Conservation (phyloP, 2,113 vertebrate species). For the Phyllostomus hastatus region DNA sequence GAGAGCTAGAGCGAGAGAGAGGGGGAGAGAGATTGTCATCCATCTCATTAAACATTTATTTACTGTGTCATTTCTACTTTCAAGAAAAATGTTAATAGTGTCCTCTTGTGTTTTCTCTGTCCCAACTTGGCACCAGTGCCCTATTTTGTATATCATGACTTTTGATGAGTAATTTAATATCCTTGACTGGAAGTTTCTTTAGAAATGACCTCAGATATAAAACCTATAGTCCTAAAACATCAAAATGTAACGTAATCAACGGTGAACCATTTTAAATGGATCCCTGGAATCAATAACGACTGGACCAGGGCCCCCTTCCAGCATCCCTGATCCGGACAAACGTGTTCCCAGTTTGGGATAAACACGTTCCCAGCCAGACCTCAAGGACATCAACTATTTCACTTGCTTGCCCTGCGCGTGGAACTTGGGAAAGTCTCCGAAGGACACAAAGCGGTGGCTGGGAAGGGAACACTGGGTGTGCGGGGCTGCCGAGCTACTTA, state of each 20-base stretch:
- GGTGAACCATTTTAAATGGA: background rate
- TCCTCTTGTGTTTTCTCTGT: background rate
- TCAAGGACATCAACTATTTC: background rate
- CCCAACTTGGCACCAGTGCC: background rate
- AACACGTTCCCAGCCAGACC: background rate
- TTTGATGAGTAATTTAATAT: background rate
- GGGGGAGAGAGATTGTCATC: background rate
- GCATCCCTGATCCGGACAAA: fast-evolving
- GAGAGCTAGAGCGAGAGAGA: background rate
- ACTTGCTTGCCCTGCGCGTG: background rate
- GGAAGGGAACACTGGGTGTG: background rate
- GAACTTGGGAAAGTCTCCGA: constrained; percentile 16
- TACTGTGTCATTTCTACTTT: background rate
- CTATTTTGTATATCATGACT: background rate
- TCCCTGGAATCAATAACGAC: background rate
- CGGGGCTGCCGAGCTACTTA: constrained; percentile 46
- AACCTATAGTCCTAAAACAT: background rate
- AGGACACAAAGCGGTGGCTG: constrained; percentile 36
- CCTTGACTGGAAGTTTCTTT: background rate
- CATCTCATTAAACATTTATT: background rate
- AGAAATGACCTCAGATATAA: background rate
- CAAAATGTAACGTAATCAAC: background rate
- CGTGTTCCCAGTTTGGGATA: no score
- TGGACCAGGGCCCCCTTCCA: fast-evolving
- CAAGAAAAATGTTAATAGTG: background rate